Evolutionary conservation across 2,888 invertebrate species (phyloP).

Genomic region (Lasioglossum villosulum): DNA sequence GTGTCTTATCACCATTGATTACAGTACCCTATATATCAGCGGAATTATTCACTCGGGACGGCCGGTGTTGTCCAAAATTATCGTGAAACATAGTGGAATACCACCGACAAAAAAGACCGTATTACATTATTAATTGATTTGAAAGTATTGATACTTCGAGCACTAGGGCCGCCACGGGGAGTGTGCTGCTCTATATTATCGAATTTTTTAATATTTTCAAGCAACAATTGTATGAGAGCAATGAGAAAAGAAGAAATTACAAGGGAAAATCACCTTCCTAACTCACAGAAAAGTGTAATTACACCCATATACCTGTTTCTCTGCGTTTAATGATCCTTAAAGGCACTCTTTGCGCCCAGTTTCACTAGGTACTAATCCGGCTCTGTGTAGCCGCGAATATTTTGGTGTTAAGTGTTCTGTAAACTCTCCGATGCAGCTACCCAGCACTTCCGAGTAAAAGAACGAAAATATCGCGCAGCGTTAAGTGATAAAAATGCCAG

Average conservation of each 20-base stretch:
- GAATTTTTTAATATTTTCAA: background rate
- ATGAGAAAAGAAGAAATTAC: background rate
- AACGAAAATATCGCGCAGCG: slow-evolving; percentile 3
- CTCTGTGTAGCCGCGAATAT: background rate
- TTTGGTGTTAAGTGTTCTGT: background rate
- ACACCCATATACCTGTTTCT: background rate
- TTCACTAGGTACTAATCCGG: background rate
- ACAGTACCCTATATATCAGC: too few species aligned
- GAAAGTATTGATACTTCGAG: too few species aligned
- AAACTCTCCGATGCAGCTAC: background rate
- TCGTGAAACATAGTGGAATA: too few species aligned
- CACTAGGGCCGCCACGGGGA: too few species aligned
- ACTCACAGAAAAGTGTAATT: background rate
- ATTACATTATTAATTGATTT: too few species aligned
- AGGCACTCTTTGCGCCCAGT: too few species aligned
- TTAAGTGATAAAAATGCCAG: slow-evolving; percentile 26
- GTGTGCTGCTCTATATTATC: background rate
- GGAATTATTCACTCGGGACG: too few species aligned
- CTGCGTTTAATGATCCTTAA: background rate
- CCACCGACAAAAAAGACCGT: too few species aligned
- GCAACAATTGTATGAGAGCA: background rate
- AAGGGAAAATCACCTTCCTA: background rate
- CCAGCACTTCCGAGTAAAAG: background rate
- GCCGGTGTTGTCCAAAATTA: too few species aligned
- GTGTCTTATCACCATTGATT: background rate